Evolutionary conservation across 2,113 vertebrate genomes (phyloP).

Genomic region (Dromas ardeola): DNA sequence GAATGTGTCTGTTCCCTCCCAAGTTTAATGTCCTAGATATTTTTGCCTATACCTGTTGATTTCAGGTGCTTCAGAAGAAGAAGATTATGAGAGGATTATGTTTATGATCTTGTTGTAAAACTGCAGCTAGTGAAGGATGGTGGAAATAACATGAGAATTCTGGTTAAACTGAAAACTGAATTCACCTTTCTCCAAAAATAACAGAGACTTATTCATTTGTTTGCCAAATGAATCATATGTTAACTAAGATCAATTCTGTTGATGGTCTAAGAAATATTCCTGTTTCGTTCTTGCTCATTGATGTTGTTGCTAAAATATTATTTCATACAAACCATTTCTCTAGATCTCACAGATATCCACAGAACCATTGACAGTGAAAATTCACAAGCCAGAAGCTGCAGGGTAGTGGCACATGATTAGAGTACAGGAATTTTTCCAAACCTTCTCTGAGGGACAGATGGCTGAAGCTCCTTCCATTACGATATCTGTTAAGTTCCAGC

Average conservation of each 20-base stretch:
- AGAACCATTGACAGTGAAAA: background rate
- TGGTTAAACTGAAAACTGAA: background rate
- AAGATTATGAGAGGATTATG: background rate
- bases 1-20: background rate
- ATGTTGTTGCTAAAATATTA: background rate
- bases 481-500: background rate
- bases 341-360: background rate
- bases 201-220: background rate
- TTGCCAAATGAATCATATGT: background rate
- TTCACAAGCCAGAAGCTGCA: background rate
- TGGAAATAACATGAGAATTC: background rate
- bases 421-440: background rate
- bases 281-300: background rate
- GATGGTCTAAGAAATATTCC: background rate
- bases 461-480: background rate
- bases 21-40: background rate
- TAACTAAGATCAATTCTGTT: background rate
- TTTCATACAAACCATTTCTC: background rate
- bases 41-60: background rate
- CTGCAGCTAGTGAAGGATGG: background rate
- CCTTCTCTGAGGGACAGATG: background rate
- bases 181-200: background rate
- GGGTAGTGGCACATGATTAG: background rate
- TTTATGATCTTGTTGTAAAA: background rate
- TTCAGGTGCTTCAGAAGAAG: background rate